Evolutionary conservation across 2,888 invertebrate species (phyloP), one percentile per base, ranked within the genome.

Genomic region (Spialia ferax): DNA sequence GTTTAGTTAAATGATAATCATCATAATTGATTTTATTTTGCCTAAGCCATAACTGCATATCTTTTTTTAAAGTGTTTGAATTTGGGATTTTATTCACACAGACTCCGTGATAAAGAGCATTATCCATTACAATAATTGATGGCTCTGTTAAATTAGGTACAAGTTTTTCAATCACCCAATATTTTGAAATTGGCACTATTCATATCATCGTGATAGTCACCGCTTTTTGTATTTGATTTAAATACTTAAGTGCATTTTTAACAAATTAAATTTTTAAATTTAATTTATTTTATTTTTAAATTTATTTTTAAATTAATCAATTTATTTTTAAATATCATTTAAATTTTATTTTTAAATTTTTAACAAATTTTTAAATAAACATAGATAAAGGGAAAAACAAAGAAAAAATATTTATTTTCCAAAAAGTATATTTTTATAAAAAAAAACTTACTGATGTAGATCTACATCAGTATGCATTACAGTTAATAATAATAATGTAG

Each of bases 401-500:
- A 45, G 45, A 45, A 45, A 45, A 45, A 45, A 45, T 15, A 45
- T 45, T 15, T 45, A 45, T 32, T 32, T 32, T 32, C 32, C 32
- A 32, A 32, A 32, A 32, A 32, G 32, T 32, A 32, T 10, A 32
- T 45, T 45, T 45, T 45, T 45, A 45, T 45, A 32, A 18, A 45
- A 45, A 15, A 45, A 45, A 45, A 45, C 45, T 45, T 45, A 45
- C 45, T 45, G 45, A 45, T 45, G 35, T n/a, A 62, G 35, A 35
- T 52, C 62, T 71, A 68, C 70, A 73, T 72, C 72, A 74, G 69
- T 66, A 71, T 70, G 72, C 70, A 72, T 63, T 70, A 64, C 54
- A 57, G 65, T 63, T 42, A 60, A 1, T 66, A 60, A 15, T 66
- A 60, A 66, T 50, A 59, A 66, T 59, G 20, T 60, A 66, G 42